Percentiles rank a stretch among this genome's conserved stretches.
Conservation (phyloP, 2,888 invertebrate species). For the Ephialtes manifestator region DNA sequence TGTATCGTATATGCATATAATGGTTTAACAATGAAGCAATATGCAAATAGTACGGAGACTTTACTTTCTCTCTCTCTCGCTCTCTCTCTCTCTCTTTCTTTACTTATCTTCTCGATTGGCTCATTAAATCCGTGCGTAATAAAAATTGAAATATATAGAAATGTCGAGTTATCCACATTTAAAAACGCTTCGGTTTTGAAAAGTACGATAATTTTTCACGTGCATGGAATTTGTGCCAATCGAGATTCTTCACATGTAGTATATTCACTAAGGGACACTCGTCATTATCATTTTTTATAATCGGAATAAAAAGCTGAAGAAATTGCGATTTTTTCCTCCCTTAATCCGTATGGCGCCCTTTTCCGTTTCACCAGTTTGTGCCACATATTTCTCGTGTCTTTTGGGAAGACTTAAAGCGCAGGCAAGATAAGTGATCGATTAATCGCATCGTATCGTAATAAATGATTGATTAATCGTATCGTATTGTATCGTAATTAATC, state of each 20-base stretch:
- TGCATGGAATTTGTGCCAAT: constrained; percentile 9
- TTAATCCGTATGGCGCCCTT: background rate
- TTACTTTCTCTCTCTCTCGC: constrained; percentile 56
- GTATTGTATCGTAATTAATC: background rate
- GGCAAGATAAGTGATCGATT: constrained; percentile 49
- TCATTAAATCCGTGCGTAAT: constrained; percentile 30
- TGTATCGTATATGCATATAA: constrained; percentile 73
- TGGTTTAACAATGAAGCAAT: constrained; percentile 79
- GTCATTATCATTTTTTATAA: background rate
- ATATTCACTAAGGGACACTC: background rate
- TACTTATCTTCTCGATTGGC: constrained; percentile 15
- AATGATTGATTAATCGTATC: no score
- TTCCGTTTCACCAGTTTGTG: constrained; percentile 9
- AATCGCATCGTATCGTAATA: no score
- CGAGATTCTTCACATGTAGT: constrained; percentile 28
- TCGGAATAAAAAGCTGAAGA: background rate
- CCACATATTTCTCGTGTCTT: constrained; percentile 37
- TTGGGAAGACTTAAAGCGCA: constrained; percentile 62
- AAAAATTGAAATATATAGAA: constrained; percentile 3
- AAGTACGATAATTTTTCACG: background rate
- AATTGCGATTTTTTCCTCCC: background rate
- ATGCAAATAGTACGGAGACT: constrained; percentile 78
- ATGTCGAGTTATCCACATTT: background rate
- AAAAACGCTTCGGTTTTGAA: background rate
- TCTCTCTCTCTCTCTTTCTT: constrained; percentile 24